Evolutionary conservation across 2,888 invertebrate species (phyloP).

Genomic region (Mythimna pallens): DNA sequence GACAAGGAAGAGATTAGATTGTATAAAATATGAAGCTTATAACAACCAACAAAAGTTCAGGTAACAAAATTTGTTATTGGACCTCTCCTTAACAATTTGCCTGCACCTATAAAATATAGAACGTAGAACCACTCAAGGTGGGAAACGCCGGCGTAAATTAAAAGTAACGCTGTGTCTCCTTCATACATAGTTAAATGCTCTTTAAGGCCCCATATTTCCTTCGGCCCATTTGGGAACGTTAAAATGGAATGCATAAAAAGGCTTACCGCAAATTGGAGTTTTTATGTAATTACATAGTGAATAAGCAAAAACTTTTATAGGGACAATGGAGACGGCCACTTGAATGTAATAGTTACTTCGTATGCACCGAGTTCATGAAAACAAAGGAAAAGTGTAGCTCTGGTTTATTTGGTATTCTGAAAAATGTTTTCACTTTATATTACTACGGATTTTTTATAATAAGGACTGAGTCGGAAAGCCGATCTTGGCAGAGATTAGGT

Average conservation of each 20-base stretch:
- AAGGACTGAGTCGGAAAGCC: slow-evolving; percentile 49
- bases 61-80: slow-evolving; percentile 48
- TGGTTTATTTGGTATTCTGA: slow-evolving; percentile 53
- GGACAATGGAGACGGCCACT: slow-evolving; percentile 68
- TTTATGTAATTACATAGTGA: slow-evolving; percentile 83
- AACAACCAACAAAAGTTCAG: slow-evolving; percentile 36
- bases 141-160: slow-evolving; percentile 86
- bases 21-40: slow-evolving; percentile 36
- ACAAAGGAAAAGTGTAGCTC: slow-evolving; percentile 52
- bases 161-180: slow-evolving; percentile 88
- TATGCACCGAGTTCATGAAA: slow-evolving; percentile 59
- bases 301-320: slow-evolving; percentile 77
- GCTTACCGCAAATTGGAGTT: slow-evolving; percentile 83
- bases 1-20: slow-evolving; percentile 38
- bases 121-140: slow-evolving; percentile 80
- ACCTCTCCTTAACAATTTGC: slow-evolving; percentile 70
- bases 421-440: slow-evolving; percentile 52
- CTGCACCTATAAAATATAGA: slow-evolving; percentile 79
- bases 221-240: slow-evolving; percentile 83
- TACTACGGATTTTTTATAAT: slow-evolving; percentile 49
- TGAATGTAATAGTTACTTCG: slow-evolving; percentile 61
- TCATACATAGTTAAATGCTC: slow-evolving; percentile 89
- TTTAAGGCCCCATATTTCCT: slow-evolving; percentile 86
- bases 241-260: slow-evolving; percentile 85
- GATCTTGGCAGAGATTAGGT: slow-evolving; percentile 55